A percentile compares a stretch with the other conserved stretches of the same genome.
These are phyloP conservation scores for Atrina japonica DNA, from an alignment of 2,888 invertebrate species.

Conservation along the genomic window DNA sequence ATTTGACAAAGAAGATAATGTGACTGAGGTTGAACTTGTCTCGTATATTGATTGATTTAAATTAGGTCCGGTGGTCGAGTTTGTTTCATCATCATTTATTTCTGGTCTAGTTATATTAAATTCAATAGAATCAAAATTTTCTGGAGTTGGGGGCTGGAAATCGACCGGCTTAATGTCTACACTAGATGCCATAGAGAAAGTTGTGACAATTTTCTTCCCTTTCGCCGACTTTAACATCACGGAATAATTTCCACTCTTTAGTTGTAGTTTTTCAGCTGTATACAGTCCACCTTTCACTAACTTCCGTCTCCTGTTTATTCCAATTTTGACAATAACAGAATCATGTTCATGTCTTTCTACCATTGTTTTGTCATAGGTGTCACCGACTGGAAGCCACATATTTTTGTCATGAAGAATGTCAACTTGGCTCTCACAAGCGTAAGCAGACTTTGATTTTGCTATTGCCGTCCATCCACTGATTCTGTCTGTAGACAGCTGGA, in stretches of 20 bases:
- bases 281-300: constrained; percentile 11
- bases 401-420: neutral
- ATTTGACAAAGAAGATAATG: neutral
- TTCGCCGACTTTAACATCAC: constrained; percentile 27
- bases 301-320: constrained; percentile 10
- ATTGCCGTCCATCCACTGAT: constrained; percentile 48
- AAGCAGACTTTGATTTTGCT: constrained; percentile 31
- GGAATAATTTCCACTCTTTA: constrained; percentile 44
- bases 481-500: constrained; percentile 44
- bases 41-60: too few relatives aligned
- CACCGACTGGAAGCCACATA: neutral
- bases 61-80: too few relatives aligned
- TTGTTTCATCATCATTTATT: neutral
- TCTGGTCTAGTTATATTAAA: constrained; percentile 35
- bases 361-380: neutral
- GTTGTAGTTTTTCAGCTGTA: neutral
- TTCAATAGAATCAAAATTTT: constrained; percentile 22
- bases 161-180: constrained; percentile 24
- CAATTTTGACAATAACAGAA: neutral
- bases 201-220: constrained; percentile 42
- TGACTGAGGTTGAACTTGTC: too few relatives aligned
- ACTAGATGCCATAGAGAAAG: constrained; percentile 31
- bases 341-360: neutral
- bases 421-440: neutral
- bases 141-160: constrained; percentile 15